Base-by-base conservation (phyloP, 92 coral and sea anemone species). In the Umimayanthus kanabou region DNA sequence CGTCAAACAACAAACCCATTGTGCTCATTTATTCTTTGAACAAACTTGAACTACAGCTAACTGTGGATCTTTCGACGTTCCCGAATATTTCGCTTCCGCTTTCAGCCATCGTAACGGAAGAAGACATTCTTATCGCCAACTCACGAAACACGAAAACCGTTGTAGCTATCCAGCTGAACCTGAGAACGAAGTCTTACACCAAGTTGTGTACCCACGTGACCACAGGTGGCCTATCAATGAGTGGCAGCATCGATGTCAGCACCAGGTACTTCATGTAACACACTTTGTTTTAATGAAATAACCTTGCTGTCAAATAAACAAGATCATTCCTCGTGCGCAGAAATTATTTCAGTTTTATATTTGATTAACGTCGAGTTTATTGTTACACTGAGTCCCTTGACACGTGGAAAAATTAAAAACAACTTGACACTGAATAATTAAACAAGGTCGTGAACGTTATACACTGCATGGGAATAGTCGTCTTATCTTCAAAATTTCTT, bases 31-130 rank as follows among this genome's bases (percentile, higher is more conserved):
- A 96, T 71, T 81, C 93, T 9, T 87, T 79, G n/a, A 57, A 72
- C 39, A 81, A 92, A 29, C 49, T 80, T 8, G 43, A 85, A 39
- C 29, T 86, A 20, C 47, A 88, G 13, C 82, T 81, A 80, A 88
- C 88, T 22, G 55, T 91, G 16, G 92, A 94, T 76, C 90, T 92
- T 26, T 82, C 77, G 6, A 79, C 77, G 11, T 83, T 72, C 39
- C 58, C 81, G 53, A 80, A 89, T 65, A 61, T 91, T 11, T 76
- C 89, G 20, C 80, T 90, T 8, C 93, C 94, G 14, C 53, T 89
- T 61, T 84, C 94, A 29, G 33, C 92, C 50, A 80, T 90, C 30
- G 85, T 95, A 9, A 95, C 98, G 8, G 85, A 94, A 69, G 83
- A 85, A 5, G 77, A 95, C 73, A 90, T 85, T 4, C 91, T 97